Base-by-base conservation (phyloP, 92 coral and sea anemone species). In the Nematostella vectensis region DNA sequence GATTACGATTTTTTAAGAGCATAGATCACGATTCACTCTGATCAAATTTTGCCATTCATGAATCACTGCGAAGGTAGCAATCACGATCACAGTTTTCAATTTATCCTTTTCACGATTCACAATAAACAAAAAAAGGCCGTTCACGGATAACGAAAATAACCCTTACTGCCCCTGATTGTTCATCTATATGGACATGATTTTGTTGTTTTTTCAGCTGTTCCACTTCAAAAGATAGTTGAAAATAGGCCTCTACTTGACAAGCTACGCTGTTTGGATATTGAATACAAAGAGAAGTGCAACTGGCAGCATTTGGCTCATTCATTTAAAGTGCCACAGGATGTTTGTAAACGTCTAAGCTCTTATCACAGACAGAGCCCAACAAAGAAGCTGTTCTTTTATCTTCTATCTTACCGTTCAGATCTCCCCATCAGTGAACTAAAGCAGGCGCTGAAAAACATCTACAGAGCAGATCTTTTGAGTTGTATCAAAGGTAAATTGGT, bases 281-380 rank as follows among this genome's bases (percentile, higher is more conserved):
- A 29, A 17, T 62, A 44, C 16, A 20, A 16, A 1, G 9, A 31
- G 4, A 20, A 47, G 16, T 27, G 33, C 21, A 27, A 29, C 58
- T 62, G 68, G 68, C 22, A 11, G 33, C 56, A 62, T 25, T 62
- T 62, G 47, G 68, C 68, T 2, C 23, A 24, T 17, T 11, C 20
- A 19, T 25, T 62, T 3, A 27, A 31, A 0, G 26, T 62, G 12
- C 27, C 54, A 0, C 11, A 28, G 4, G 0, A 48, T 0, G 48
- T 49, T 1, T 27, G 25, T 47, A 24, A 43, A 10, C 36, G 33
- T 29, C 33, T 53, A 12, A 11, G 17, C 3, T 57, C 33, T 18
- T 48, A 47, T 28, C 33, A 18, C 12, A 45, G 49, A 20, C 1
- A 62, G 4, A 62, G 68, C n/a, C 58, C 68, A 45, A 62, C 68